phyloP scores from a whole-genome alignment of 2,888 invertebrate genomes.

The Noctua janthe region DNA sequence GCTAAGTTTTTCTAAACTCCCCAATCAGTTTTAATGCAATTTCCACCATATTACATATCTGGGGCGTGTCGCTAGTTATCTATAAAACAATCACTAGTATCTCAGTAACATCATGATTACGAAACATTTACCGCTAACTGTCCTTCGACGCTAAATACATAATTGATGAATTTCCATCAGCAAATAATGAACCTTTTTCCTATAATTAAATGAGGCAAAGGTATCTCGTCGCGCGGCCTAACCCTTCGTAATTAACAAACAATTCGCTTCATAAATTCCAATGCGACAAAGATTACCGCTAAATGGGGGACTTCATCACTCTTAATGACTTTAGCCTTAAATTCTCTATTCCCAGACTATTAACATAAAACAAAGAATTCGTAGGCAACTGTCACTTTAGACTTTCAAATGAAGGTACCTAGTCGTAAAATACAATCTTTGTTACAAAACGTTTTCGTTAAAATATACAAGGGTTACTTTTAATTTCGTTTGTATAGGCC shows the following conservation, averaged over 20 bases:
- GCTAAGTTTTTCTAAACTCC: background rate
- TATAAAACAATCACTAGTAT: background rate
- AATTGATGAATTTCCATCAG: slow-evolving; percentile 43
- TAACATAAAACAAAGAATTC: slow-evolving; percentile 48
- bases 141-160: slow-evolving; percentile 45
- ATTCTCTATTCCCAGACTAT: slow-evolving; percentile 26
- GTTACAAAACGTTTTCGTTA: slow-evolving; percentile 64
- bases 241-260: slow-evolving; percentile 58
- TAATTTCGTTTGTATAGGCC: slow-evolving; percentile 68
- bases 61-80: background rate
- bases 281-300: slow-evolving; percentile 31
- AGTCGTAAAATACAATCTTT: slow-evolving; percentile 49
- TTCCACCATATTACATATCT: background rate
- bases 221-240: slow-evolving; percentile 39
- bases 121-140: slow-evolving; percentile 26
- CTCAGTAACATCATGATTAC: background rate
- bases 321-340: slow-evolving; percentile 33
- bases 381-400: slow-evolving; percentile 12
- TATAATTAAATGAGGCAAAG: slow-evolving; percentile 45
- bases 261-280: slow-evolving; percentile 48
- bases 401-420: slow-evolving; percentile 54
- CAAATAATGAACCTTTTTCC: slow-evolving; percentile 54
- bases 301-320: slow-evolving; percentile 28
- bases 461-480: slow-evolving; percentile 52
- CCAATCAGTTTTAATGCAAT: background rate